These are phyloP conservation scores for Pseudobourletiella spinata DNA, from an alignment of 1,140 invertebrate species.

Conservation along the genomic window DNA sequence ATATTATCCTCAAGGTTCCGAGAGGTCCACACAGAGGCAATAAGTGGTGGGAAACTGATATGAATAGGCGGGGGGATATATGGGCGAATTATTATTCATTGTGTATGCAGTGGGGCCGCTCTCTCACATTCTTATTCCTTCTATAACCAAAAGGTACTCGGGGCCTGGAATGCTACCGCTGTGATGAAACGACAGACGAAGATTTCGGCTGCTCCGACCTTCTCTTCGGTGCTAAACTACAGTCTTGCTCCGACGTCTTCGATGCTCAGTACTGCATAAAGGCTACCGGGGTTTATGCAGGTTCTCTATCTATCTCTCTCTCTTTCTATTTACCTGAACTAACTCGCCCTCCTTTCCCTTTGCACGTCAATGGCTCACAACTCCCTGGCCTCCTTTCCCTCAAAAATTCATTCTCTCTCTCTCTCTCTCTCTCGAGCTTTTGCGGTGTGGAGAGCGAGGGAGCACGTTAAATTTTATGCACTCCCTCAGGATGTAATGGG, in stretches of 20 bases:
- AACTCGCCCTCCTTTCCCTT: slow-evolving; percentile 17
- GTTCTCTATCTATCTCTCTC: neutral
- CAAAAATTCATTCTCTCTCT: too few relatives aligned
- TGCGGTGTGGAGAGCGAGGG: too few relatives aligned
- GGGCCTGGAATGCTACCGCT: slow-evolving; percentile 69
- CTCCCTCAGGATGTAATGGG: too few relatives aligned
- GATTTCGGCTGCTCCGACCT: slow-evolving; percentile 62
- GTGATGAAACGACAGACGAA: slow-evolving; percentile 55
- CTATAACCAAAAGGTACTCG: slow-evolving; percentile 38
- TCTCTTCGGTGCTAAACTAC: slow-evolving; percentile 52
- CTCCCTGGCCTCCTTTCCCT: too few relatives aligned
- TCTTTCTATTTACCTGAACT: neutral
- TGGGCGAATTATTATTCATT: too few relatives aligned
- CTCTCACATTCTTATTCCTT: neutral
- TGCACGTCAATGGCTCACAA: slow-evolving; percentile 38
- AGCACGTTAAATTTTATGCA: too few relatives aligned
- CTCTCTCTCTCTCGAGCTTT: too few relatives aligned
- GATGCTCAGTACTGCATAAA: slow-evolving; percentile 79
- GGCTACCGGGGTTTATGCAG: slow-evolving; percentile 47
- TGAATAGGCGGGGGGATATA: too few relatives aligned
- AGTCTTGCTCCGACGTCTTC: slow-evolving; percentile 62
- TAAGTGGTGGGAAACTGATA: too few relatives aligned
- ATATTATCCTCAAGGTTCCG: too few relatives aligned
- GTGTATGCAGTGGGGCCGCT: too few relatives aligned
- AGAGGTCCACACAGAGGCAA: too few relatives aligned